Evolutionary conservation across 2,797 vertebrate species (phyloP).

Genomic region (Hozukius guyotensis): DNA sequence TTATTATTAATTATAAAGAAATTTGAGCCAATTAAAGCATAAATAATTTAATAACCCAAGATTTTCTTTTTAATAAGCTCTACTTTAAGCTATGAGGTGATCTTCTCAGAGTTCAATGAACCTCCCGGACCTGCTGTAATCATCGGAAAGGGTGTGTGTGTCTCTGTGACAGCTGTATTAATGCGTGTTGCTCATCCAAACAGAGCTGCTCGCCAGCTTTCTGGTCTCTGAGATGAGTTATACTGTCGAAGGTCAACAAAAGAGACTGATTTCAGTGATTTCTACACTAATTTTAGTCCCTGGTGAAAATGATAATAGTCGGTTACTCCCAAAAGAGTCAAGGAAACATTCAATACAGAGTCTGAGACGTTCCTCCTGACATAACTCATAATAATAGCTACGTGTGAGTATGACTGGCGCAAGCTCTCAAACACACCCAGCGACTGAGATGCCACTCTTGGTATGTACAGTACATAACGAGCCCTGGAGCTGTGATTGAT

Average conservation of each 20-base stretch:
- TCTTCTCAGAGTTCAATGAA: conserved; percentile 54
- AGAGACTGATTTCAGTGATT: conserved; percentile 34
- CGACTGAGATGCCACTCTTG: conserved; percentile 77
- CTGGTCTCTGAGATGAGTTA: conserved; percentile 55
- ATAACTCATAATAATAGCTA: conserved; percentile 67
- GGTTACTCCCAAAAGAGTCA: not conserved
- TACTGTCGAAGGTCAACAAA: conserved; percentile 54
- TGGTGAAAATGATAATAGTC: conserved; percentile 12
- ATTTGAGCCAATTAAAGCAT: not conserved
- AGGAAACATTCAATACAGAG: conserved; percentile 34
- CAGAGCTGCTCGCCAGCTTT: conserved; percentile 54
- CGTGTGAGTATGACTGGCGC: conserved; percentile 30
- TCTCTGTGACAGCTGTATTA: conserved; percentile 75
- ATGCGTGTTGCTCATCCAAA: conserved; percentile 62
- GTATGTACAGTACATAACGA: conserved; percentile 53
- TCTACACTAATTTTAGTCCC: conserved; percentile 37
- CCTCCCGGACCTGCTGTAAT: conserved; percentile 75
- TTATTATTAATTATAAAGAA: not conserved
- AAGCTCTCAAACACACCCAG: conserved; percentile 72
- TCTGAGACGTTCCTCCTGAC: conserved; percentile 44
- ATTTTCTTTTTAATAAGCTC: not conserved
- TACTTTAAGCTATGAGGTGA: conserved; percentile 4
- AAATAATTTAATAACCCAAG: too few species aligned
- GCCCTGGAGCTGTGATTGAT: conserved; percentile 79
- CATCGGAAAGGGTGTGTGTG: conserved; percentile 85